Evolutionary conservation across 2,888 invertebrate genomes (phyloP).

Genomic region (Lochmaea crataegi): DNA sequence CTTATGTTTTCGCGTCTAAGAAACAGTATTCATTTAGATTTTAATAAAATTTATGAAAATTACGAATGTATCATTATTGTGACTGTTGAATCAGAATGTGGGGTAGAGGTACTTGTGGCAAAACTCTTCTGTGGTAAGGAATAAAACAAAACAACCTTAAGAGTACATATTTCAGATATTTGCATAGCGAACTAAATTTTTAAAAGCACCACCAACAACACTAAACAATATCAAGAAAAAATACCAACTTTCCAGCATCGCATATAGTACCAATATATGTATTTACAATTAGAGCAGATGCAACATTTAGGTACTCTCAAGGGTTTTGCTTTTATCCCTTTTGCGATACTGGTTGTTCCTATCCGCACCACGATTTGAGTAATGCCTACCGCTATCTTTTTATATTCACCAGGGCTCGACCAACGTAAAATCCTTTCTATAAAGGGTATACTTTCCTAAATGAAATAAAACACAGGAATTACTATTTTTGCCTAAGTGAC

Average conservation of each 20-base stretch:
- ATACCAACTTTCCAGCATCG: constrained; percentile 1
- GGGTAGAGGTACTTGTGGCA: neutral
- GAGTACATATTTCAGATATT: neutral
- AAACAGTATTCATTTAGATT: neutral
- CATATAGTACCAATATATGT: neutral
- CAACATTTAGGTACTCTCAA: constrained; percentile 4
- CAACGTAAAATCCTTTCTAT: neutral
- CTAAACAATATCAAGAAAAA: neutral
- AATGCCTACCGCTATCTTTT: constrained; percentile 12
- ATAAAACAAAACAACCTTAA: constrained; percentile 2
- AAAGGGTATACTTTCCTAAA: neutral
- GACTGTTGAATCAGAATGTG: neutral
- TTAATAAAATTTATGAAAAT: neutral
- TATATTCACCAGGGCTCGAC: constrained; percentile 12
- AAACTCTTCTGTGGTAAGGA: constrained; percentile 1
- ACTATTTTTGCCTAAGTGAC: neutral
- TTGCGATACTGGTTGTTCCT: constrained; percentile 21
- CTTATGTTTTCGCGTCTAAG: neutral
- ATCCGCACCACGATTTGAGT: constrained; percentile 18
- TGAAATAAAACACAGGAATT: neutral
- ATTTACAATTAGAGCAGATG: constrained; percentile 2
- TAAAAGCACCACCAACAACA: neutral
- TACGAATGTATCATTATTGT: neutral
- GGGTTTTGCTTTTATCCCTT: neutral
- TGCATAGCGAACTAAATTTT: neutral